These are phyloP conservation scores for Metellina segmentata DNA, from an alignment of 2,888 invertebrate species.

Conservation along the genomic window DNA sequence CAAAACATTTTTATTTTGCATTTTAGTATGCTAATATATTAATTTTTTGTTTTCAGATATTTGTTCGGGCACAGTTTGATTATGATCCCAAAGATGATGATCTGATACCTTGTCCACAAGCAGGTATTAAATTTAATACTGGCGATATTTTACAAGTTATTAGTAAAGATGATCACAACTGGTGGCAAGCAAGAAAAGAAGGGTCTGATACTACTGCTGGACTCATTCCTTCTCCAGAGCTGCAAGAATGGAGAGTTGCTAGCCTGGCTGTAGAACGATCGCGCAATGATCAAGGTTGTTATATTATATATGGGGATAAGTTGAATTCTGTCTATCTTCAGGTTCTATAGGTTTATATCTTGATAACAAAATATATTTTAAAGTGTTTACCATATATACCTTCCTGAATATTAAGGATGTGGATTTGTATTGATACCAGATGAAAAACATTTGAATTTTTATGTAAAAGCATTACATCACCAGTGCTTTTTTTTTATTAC, in stretches of 20 bases:
- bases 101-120: constrained; percentile 99
- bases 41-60: constrained; percentile 84
- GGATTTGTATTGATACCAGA: no score
- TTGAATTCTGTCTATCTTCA: no score
- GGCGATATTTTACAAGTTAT: constrained; percentile 90
- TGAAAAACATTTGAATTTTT: no score
- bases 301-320: neutral
- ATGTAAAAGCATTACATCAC: no score
- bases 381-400: no score
- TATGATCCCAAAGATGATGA: constrained; percentile 99
- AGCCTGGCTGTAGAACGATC: constrained; percentile 80
- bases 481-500: no score
- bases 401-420: no score
- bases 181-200: constrained; percentile 97
- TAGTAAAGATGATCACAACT: constrained; percentile 99
- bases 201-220: constrained; percentile 92
- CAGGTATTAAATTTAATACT: constrained; percentile 96
- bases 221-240: constrained; percentile 98
- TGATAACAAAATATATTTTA: no score
- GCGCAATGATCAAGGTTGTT: constrained; percentile 75
- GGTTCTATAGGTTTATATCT: no score
- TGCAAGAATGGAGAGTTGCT: constrained; percentile 99
- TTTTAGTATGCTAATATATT: no score
- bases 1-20: no score
- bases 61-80: constrained; percentile 98